Evolutionary conservation across 2,113 vertebrate species (phyloP).

Genomic region (Asarcornis scutulata): DNA sequence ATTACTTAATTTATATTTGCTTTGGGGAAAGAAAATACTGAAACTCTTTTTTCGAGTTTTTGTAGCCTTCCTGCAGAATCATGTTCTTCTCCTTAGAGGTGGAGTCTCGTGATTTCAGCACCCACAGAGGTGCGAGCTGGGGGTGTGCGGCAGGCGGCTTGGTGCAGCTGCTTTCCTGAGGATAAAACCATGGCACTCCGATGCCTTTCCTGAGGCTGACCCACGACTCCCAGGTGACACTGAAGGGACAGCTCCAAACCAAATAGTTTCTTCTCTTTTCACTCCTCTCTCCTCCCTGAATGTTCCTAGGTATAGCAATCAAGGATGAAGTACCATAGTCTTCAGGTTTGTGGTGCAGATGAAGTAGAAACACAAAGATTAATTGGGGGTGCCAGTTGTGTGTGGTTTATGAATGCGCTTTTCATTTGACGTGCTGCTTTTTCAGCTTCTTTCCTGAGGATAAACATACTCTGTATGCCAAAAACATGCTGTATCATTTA

Average conservation of each 20-base stretch:
- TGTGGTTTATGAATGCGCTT: not conserved
- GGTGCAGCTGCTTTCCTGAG: not conserved
- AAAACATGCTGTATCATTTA: not conserved
- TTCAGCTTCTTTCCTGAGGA: not conserved
- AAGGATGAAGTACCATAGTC: not conserved
- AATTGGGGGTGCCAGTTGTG: not conserved
- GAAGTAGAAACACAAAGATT: not conserved
- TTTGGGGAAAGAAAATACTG: not conserved
- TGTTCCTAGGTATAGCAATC: not conserved
- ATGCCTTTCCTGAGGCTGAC: not conserved
- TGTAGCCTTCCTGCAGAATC: not conserved
- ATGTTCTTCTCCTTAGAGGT: not conserved
- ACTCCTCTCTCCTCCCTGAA: not conserved
- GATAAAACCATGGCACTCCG: fast-evolving
- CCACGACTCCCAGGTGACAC: not conserved
- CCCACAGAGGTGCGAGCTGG: not conserved
- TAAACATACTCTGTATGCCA: not conserved
- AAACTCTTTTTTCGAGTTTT: not conserved
- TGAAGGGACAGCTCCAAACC: not conserved
- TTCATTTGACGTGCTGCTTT: not conserved
- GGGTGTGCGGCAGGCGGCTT: fast-evolving
- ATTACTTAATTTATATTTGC: too few species aligned
- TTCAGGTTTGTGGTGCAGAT: not conserved
- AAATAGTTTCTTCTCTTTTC: not conserved
- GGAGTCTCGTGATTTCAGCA: not conserved